Evolutionary conservation across 2,888 invertebrate species (phyloP).

Genomic region (Drosophila gaucha): DNA sequence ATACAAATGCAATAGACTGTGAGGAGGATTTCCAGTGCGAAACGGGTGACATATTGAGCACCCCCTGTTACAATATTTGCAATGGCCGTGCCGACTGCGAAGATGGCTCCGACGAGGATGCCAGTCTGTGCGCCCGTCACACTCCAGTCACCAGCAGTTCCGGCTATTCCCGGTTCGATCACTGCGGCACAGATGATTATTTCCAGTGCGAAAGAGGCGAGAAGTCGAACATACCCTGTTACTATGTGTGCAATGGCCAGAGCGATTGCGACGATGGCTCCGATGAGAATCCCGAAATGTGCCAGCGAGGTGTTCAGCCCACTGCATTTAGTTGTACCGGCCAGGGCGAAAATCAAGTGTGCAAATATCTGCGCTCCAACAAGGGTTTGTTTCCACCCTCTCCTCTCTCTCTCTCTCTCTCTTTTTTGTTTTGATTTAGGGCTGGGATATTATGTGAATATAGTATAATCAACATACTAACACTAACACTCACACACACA

Average conservation of each 20-base stretch:
- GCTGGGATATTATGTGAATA: not conserved
- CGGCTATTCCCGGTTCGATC: not conserved
- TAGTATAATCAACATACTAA: not conserved
- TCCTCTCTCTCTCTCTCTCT: not conserved
- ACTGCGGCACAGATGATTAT: not conserved
- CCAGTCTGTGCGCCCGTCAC: constrained; percentile 1
- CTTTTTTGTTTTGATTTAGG: constrained; percentile 1
- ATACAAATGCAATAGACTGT: constrained; percentile 2
- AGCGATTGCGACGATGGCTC: constrained; percentile 87
- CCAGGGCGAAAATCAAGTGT: constrained; percentile 16
- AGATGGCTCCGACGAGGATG: constrained; percentile 84
- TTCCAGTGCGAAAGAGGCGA: constrained; percentile 15
- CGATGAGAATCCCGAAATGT: constrained; percentile 86
- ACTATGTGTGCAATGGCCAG: constrained; percentile 85
- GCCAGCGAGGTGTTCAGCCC: constrained; percentile 12
- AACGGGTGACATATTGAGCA: constrained; percentile 3
- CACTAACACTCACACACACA: not conserved
- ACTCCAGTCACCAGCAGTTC: too few relatives aligned
- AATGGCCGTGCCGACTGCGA: constrained; percentile 87
- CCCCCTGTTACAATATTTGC: constrained; percentile 46
- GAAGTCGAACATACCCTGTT: constrained; percentile 86
- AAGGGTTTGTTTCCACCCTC: constrained; percentile 26
- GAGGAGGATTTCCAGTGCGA: constrained; percentile 26
- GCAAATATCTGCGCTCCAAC: not conserved
- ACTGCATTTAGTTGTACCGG: not conserved